Percentiles rank a stretch among this genome's conserved stretches.
Evolutionary conservation across 2,888 invertebrate species (phyloP).

Genomic region (Drosophila melanosoma): DNA sequence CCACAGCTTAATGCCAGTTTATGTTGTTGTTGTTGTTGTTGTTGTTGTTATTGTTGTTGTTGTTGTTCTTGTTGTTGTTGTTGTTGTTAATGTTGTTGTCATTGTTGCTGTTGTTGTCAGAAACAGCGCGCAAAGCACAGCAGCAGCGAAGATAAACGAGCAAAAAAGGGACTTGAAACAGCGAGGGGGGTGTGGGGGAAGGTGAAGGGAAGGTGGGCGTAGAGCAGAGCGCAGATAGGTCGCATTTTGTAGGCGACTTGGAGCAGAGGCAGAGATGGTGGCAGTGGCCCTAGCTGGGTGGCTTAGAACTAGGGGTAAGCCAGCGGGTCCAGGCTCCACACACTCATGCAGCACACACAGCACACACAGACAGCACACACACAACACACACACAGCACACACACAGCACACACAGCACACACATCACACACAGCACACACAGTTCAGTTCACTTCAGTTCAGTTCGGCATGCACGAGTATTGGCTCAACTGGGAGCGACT

Average conservation of each 20-base stretch:
- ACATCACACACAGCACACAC: slow-evolving; percentile 4
- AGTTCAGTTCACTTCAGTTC: slow-evolving; percentile 12
- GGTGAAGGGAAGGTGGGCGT: not conserved
- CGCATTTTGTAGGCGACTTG: not conserved
- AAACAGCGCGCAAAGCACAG: slow-evolving; percentile 42
- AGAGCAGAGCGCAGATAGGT: slow-evolving; percentile 8
- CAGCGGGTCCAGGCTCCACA: slow-evolving; percentile 42
- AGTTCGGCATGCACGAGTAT: slow-evolving; percentile 54
- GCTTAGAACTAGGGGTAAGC: slow-evolving; percentile 1
- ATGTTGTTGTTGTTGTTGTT: slow-evolving; percentile 22
- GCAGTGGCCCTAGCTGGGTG: not conserved
- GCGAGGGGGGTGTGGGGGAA: no score
- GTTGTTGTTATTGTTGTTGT: slow-evolving; percentile 16
- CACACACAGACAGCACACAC: not conserved
- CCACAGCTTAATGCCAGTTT: slow-evolving; percentile 48
- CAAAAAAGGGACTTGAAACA: slow-evolving; percentile 9
- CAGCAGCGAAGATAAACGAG: slow-evolving; percentile 61
- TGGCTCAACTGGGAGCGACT: slow-evolving; percentile 58
- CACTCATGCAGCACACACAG: slow-evolving; percentile 5
- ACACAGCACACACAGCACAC: not conserved
- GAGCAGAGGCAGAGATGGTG: not conserved
- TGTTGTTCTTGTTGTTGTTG: slow-evolving; percentile 21
- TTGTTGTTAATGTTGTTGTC: not conserved
- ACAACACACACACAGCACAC: no score
- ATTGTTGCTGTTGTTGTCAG: slow-evolving; percentile 23